Conservation (phyloP, 1,140 invertebrate genomes). For the Trypoxylus dichotomus region DNA sequence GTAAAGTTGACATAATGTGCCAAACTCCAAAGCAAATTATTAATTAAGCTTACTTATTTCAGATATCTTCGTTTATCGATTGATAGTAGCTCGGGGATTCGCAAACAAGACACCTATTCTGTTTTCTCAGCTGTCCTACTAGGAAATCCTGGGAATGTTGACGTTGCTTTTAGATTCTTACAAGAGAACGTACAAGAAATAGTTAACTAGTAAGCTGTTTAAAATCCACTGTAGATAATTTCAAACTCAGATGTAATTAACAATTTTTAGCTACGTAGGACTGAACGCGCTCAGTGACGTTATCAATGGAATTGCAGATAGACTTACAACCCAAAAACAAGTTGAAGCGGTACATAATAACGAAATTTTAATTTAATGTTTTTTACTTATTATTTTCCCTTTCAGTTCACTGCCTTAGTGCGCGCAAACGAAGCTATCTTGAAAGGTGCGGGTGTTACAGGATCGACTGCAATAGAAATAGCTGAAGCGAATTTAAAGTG, state of each 20-base stretch:
- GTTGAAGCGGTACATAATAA: slow-evolving; percentile 25
- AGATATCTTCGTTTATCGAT: not conserved
- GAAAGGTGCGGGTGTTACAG: slow-evolving; percentile 30
- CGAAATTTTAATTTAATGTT: not conserved
- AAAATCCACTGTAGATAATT: too few relatives aligned
- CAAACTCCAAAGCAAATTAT: not conserved
- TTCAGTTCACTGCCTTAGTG: not conserved
- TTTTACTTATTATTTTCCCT: not conserved
- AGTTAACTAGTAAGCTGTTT: slow-evolving; percentile 16
- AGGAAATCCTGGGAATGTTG: slow-evolving; percentile 4
- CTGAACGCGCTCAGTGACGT: slow-evolving; percentile 36
- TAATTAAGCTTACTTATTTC: not conserved
- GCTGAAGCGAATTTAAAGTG: slow-evolving; percentile 24
- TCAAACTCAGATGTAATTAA: too few relatives aligned
- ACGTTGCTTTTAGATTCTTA: slow-evolving; percentile 20
- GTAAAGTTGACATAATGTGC: slow-evolving; percentile 53
- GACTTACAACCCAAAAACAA: slow-evolving; percentile 35
- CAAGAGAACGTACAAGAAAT: not conserved
- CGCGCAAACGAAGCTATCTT: not conserved
- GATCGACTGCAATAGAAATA: slow-evolving; percentile 25
- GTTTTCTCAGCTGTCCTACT: slow-evolving; percentile 14
- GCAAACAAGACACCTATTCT: slow-evolving; percentile 22
- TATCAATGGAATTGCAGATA: slow-evolving; percentile 34
- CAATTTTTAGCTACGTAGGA: slow-evolving; percentile 15
- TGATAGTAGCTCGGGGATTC: not conserved